phyloP scores from a whole-genome alignment of 2,888 invertebrate species.

The Melanargia galathea region DNA sequence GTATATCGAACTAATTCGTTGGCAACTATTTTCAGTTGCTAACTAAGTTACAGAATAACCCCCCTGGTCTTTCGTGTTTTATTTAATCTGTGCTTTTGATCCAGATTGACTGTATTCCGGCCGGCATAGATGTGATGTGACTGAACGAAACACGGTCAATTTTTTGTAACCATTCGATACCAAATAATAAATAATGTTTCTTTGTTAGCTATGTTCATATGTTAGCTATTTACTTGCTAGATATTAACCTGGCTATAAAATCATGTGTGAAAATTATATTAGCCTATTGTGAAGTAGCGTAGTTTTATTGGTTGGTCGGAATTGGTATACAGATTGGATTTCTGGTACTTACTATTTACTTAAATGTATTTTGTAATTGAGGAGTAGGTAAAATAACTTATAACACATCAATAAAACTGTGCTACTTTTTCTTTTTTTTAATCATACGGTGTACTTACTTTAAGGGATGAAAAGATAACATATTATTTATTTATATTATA shows the following conservation, averaged over 20 bases:
- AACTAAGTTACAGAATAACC: too few species aligned
- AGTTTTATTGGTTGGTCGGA: slow-evolving; percentile 18
- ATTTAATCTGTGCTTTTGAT: too few species aligned
- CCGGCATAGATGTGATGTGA: too few species aligned
- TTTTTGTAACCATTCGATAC: slow-evolving; percentile 53
- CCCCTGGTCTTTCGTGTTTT: too few species aligned
- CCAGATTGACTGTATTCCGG: too few species aligned
- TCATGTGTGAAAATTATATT: background rate
- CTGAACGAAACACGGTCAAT: slow-evolving; percentile 74
- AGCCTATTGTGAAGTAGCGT: slow-evolving; percentile 6
- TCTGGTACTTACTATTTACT: too few species aligned
- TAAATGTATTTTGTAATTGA: background rate
- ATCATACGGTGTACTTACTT: too few species aligned
- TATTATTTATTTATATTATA: background rate
- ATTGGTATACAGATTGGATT: background rate
- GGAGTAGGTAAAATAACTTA: background rate
- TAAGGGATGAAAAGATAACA: slow-evolving; percentile 2
- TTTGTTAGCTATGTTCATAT: slow-evolving; percentile 29
- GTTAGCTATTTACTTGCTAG: slow-evolving; percentile 68
- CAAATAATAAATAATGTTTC: slow-evolving; percentile 49
- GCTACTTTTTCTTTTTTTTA: background rate
- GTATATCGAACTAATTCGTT: too few species aligned
- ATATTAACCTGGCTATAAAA: slow-evolving; percentile 37
- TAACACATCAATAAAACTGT: background rate
- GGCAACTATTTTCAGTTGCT: too few species aligned